Base-by-base conservation (phyloP, 2,797 vertebrate genomes). In the Falco columbarius region DNA sequence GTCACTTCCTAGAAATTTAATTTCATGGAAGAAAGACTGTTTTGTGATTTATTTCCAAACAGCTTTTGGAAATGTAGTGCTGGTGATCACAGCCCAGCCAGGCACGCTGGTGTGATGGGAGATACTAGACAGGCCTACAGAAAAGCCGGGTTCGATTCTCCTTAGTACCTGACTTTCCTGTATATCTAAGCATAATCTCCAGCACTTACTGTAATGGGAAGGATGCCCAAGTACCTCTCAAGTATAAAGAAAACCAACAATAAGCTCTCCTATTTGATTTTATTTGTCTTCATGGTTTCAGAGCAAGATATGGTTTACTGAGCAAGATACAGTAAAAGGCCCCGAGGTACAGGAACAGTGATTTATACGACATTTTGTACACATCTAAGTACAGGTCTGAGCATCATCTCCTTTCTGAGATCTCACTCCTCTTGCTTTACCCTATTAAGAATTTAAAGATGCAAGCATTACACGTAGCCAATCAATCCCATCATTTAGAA, bases 361-460 rank as follows among this genome's bases (percentile, higher is more conserved):
- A 94, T 88, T 85, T 86, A 68, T 40, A 34, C 29, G 46, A 7
- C 27, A 52, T 58, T 87, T 70, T 74, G 34, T 38, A 74, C 1
- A 0, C 1, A 0, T 67, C 52, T 65, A 81, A 77, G 61, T 29
- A 82, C 4, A 6, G 23, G 8, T 34, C 65, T 79, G 49, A 86
- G 42, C 24, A 75, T 9, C 59, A 62, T 40, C 32, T 76, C 52
- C 23, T 44, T 71, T 62, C 12, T 80, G 63, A 72, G 80, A 93
- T 90, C n/a, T 90, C 7, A 24, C 27, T 93, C 74, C 72, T 6
- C 42, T 94, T 85, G 65, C 86, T 96, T 88, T 72, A 72, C 81
- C 65, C 73, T 66, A 86, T 62, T 62, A 89, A 95, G 95, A 93
- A 85, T 92, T 90, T 34, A 73, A 83, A 92, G 44, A 52, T 29